These are phyloP conservation scores for Altica lythri DNA, from an alignment of 2,888 invertebrate species.

Conservation along the genomic window DNA sequence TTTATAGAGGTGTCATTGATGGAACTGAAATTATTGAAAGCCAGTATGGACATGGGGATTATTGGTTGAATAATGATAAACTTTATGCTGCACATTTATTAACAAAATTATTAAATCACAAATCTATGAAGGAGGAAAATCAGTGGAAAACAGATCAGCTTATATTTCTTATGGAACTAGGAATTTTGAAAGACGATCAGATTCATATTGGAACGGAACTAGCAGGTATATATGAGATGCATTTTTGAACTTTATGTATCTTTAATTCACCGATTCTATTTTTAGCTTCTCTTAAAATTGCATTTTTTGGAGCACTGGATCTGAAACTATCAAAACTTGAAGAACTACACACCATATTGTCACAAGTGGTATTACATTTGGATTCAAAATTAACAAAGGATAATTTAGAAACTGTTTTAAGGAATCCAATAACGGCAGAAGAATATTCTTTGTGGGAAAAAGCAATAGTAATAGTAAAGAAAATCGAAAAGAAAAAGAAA, in stretches of 20 bases:
- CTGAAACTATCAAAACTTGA: conserved; percentile 69
- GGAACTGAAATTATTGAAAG: conserved; percentile 56
- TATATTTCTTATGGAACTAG: conserved; percentile 67
- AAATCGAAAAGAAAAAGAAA: conserved; percentile 61
- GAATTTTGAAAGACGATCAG: conserved; percentile 63
- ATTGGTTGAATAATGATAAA: conserved; percentile 72
- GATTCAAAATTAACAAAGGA: conserved; percentile 60
- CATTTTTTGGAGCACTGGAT: conserved; percentile 73
- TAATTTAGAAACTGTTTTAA: conserved; percentile 60
- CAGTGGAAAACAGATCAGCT: conserved; percentile 71
- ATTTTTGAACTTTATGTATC: too few relatives aligned
- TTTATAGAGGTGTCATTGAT: conserved; percentile 63
- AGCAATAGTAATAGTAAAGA: conserved; percentile 62
- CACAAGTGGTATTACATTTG: conserved; percentile 64
- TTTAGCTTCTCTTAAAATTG: conserved; percentile 66
- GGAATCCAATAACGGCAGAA: conserved; percentile 63
- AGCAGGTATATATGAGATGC: too few relatives aligned
- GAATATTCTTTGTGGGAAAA: conserved; percentile 67
- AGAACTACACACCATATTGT: conserved; percentile 64
- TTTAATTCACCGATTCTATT: too few relatives aligned
- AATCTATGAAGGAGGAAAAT: conserved; percentile 58
- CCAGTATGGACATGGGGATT: conserved; percentile 52
- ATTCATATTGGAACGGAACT: conserved; percentile 64
- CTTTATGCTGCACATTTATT: conserved; percentile 67
- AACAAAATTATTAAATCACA: conserved; percentile 57